Evolutionary conservation across 2,888 invertebrate genomes (phyloP), one percentile per base, ranked within the genome.

Genomic region (Rhopalosiphum nymphaeae): DNA sequence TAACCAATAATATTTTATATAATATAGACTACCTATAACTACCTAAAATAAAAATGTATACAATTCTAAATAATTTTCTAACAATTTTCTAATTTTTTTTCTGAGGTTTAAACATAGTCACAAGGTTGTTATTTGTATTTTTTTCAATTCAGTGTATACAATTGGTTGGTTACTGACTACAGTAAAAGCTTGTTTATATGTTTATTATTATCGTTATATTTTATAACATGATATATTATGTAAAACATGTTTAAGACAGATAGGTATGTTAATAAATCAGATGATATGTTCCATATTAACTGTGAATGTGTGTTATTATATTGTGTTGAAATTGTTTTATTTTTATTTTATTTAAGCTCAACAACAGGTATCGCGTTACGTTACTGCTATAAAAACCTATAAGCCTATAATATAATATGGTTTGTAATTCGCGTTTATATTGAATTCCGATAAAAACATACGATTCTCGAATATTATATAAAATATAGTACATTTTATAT

Each of bases 361-460:
- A 36, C 78, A 36, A 78, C 78, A 78, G 78, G 78, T 78, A 78
- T 78, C 21, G 78, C 78, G 36, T 78, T 78, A 78, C 78, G 78
- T 78, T 78, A 78, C 36, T 78, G 78, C 21, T 78, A 36, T 78
- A 78, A 36, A 78, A 36, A 36, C 36, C 36, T 36, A 78, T 21
- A 21, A 78, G 78, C 78, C 21, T 21, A 36, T 21, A 67, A 67
- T n/a, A 5, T 78, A 78, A 78, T 78, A 78, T 36, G 9, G 78
- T 78, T 78, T 78, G 21, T 78, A 36, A 78, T 78, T 78, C 21
- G 36, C 78, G 21, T 78, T 36, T 42, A 36, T 36, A 78, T 36
- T 78, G 36, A 78, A 78, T 78, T 36, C 78, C 36, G 36, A 78
- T 78, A 42, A 78, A 78, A 78, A 78, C 36, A 78, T 36, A 36